Evolutionary conservation across 2,888 invertebrate species (phyloP).

Genomic region (Diachrysia chrysitis): DNA sequence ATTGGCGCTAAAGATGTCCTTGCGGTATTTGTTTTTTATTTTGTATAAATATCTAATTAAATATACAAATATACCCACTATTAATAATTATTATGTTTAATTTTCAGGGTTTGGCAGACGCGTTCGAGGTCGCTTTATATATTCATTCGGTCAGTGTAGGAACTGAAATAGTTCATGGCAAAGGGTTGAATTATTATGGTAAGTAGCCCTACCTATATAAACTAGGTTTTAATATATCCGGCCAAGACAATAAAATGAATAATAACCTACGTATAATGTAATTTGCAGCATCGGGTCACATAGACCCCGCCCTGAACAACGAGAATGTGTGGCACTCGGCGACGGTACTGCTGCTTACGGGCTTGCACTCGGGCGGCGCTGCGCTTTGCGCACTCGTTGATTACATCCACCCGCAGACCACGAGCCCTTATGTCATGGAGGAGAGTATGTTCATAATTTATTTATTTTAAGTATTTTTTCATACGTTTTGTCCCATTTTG

Average conservation of each 20-base stretch:
- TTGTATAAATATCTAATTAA: neutral
- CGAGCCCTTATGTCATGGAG: constrained; percentile 59
- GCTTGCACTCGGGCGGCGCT: constrained; percentile 71
- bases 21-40: constrained; percentile 64
- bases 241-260: neutral
- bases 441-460: constrained; percentile 68
- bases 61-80: neutral
- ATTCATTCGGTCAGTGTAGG: constrained; percentile 80
- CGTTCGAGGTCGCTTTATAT: constrained; percentile 78
- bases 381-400: constrained; percentile 76
- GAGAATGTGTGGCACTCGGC: constrained; percentile 82
- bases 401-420: constrained; percentile 64
- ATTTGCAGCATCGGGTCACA: constrained; percentile 79
- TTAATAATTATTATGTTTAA: neutral
- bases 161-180: constrained; percentile 81
- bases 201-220: constrained; percentile 14
- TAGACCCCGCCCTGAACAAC: constrained; percentile 75
- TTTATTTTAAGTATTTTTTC: neutral
- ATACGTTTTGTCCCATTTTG: neutral
- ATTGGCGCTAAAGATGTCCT: constrained; percentile 72
- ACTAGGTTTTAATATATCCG: no score
- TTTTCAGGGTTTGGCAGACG: constrained; percentile 74
- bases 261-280: neutral
- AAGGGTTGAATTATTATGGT: constrained; percentile 84
- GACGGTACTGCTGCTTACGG: constrained; percentile 67